Evolutionary conservation across 2,113 vertebrate genomes (phyloP).

Genomic region (Heptranchias perlo): DNA sequence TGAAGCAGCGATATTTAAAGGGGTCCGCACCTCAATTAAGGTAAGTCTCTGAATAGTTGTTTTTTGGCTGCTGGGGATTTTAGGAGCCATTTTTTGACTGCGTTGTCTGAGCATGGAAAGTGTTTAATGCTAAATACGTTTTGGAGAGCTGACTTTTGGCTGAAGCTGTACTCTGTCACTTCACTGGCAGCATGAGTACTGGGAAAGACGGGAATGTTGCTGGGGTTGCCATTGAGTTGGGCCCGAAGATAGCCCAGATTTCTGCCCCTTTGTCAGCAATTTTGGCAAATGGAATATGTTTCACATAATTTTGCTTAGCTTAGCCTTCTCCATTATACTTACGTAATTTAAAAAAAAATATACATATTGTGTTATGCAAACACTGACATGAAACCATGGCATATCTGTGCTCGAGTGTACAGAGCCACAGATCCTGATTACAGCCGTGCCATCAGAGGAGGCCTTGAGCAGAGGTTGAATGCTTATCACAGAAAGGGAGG

Average conservation of each 20-base stretch:
- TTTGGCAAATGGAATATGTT: not conserved
- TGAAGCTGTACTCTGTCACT: no score
- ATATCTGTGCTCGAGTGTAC: not conserved
- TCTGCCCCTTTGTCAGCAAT: no score
- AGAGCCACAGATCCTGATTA: not conserved
- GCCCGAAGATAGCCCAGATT: no score
- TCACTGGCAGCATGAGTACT: no score
- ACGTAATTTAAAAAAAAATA: not conserved
- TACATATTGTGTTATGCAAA: not conserved
- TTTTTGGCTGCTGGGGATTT: not conserved
- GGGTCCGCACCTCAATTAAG: not conserved
- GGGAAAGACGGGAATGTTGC: no score
- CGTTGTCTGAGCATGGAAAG: not conserved
- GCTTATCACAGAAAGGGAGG: not conserved
- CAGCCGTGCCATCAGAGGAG: not conserved
- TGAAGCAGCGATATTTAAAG: not conserved
- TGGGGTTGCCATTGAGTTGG: no score
- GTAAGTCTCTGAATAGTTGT: not conserved
- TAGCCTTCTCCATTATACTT: not conserved
- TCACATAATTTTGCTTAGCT: not conserved
- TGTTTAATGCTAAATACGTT: not conserved
- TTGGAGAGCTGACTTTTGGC: no score
- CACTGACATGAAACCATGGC: not conserved
- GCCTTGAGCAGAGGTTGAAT: not conserved
- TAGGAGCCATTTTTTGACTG: not conserved